phyloP scores from a whole-genome alignment of 1,140 invertebrate species.

The fruit fly (Drosophila melanogaster) region DNA sequence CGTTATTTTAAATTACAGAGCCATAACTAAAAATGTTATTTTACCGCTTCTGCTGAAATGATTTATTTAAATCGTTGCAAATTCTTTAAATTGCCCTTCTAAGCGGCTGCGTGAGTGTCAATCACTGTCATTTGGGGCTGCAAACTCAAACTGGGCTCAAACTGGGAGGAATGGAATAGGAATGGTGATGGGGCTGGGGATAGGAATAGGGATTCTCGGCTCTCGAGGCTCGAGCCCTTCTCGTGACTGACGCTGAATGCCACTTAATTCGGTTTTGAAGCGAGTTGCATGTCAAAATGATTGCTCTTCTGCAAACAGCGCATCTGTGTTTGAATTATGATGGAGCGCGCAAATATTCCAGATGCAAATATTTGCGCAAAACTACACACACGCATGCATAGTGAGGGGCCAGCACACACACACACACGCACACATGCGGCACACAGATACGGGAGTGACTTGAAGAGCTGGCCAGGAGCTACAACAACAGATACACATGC shows the following conservation, averaged over 20 bases:
- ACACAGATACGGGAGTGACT: conserved; percentile 45
- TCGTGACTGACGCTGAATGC: conserved; percentile 75
- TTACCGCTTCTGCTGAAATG: not conserved
- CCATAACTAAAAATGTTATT: too few relatives aligned
- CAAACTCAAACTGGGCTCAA: conserved; percentile 26
- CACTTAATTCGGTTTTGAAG: conserved; percentile 83
- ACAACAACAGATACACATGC: conserved; percentile 18
- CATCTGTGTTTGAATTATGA: conserved; percentile 88
- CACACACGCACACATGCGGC: conserved; percentile 21
- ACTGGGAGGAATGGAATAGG: conserved; percentile 1
- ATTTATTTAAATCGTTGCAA: not conserved
- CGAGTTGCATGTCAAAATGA: conserved; percentile 87
- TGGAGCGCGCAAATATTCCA: conserved; percentile 88
- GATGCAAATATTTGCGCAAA: conserved; percentile 87
- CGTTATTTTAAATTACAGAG: not conserved
- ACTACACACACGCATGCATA: conserved; percentile 58
- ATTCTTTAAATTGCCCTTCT: conserved; percentile 27
- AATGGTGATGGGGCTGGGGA: too few relatives aligned
- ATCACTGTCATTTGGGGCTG: conserved; percentile 56
- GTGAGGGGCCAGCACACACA: conserved; percentile 24
- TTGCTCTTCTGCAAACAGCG: conserved; percentile 88
- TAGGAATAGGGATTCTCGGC: conserved; percentile 8
- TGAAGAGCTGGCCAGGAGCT: conserved; percentile 70
- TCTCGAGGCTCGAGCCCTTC: conserved; percentile 39
- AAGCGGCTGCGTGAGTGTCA: conserved; percentile 63